Base-by-base conservation (phyloP, 2,113 vertebrate genomes). In the Taxidea taxus region DNA sequence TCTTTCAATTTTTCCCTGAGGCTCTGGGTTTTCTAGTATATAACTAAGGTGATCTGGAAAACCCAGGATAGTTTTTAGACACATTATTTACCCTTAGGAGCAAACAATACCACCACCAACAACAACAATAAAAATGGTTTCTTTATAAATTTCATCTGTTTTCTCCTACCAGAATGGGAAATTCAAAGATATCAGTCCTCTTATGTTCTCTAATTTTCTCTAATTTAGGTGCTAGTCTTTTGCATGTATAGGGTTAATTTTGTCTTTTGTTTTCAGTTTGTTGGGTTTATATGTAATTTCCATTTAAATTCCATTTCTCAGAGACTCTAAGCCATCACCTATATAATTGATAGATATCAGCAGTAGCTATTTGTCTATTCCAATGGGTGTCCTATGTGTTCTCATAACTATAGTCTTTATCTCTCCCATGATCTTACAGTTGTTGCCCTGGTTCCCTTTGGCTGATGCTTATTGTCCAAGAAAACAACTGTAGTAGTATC, bases 381-480 rank as follows among this genome's bases (percentile, higher is more conserved):
- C 29, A 34, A 0, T 13, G 3, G 12, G 6, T 60, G 0, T n/a
- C 13, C 3, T 1, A 1, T 58, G 44, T 44, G 4, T 84, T 82
- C 37, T 94, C 15, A 89, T 8, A 42, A 85, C n/a, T 47, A 0
- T 66, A 68, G 3, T 62, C 31, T 72, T 56, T 64, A 3, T 2
- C 23, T 58, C 9, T 92, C 8, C 12, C 7, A 34, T 34, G 20
- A 27, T 78, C 14, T 82, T 86, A n/a, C 0, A 82, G 3, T 23
- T 82, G 6, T 82, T 44, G 14, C 9, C 54, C 21, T 90, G 34
- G 3, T 4, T 94, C n/a, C 31, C 8, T 77, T 81, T 77, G 34
- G 6, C 51, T 64, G 4, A 8, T 64, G 20, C 3, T 90, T 83
- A 29, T 49, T 60, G 15, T 64, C 13, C 4, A 77, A 47, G 27